phyloP scores from a whole-genome alignment of 2,797 vertebrate genomes.

The Takifugu ocellatus region DNA sequence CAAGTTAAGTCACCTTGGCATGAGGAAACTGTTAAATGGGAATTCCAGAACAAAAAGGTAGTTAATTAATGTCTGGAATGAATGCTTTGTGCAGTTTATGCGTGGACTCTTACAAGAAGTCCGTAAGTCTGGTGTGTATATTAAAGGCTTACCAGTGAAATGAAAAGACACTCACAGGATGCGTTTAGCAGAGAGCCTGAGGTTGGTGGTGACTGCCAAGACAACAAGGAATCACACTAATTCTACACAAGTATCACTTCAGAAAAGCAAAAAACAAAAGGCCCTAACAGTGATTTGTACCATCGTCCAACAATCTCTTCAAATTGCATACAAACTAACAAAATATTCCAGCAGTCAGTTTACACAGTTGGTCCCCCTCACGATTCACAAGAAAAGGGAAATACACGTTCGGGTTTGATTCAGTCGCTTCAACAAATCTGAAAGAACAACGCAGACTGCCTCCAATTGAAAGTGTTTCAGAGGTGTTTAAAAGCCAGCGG shows the following conservation, averaged over 20 bases:
- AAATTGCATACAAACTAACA: conserved; percentile 44
- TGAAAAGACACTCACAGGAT: conserved; percentile 50
- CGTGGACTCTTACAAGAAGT: conserved; percentile 33
- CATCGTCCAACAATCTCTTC: conserved; percentile 38
- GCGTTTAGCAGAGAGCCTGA: conserved; percentile 40
- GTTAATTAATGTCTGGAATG: conserved; percentile 23
- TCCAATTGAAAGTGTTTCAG: conserved; percentile 20
- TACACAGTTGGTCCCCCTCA: conserved; percentile 63
- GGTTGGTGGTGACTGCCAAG: conserved; percentile 60
- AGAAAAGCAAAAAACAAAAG: conserved; percentile 39
- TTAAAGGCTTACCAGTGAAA: conserved; percentile 60
- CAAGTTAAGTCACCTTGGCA: conserved; percentile 73
- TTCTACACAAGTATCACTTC: conserved; percentile 40
- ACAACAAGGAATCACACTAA: conserved; percentile 51
- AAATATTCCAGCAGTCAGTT: conserved; percentile 63
- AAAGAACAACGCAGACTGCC: conserved; percentile 17
- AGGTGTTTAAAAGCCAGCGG: not conserved
- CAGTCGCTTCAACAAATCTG: too few relatives aligned
- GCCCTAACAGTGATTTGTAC: conserved; percentile 72
- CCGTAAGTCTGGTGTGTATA: conserved; percentile 24
- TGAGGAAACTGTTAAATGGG: conserved; percentile 45
- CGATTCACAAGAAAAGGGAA: conserved; percentile 4
- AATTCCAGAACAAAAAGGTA: conserved; percentile 36
- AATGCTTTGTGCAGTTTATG: conserved; percentile 53
- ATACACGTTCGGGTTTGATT: too few relatives aligned